Evolutionary conservation across 2,888 invertebrate species (phyloP), one percentile per base, ranked within the genome.

Genomic region (Eupelmus urozonus): DNA sequence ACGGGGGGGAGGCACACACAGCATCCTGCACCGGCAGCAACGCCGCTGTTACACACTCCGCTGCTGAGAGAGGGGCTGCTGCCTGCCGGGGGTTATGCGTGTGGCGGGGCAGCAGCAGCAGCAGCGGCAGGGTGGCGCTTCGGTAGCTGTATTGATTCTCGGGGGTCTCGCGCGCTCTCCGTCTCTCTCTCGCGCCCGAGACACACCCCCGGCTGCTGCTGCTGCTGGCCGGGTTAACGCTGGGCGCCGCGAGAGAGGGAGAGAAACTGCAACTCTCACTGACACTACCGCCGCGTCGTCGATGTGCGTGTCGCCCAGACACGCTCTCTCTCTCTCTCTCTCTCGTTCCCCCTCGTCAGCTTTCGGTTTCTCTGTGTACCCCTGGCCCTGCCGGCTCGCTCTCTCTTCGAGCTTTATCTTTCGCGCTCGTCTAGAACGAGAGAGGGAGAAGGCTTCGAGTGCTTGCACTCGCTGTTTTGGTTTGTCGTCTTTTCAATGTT

Each of bases 141-240:
- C 84, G 86, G 85, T 86, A 88, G 89, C 89, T 89, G 88, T 89
- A 89, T 88, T 88, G 88, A 89, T 89, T 89, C 87, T 87, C 86
- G 85, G 81, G 86, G 85, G 53, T 20, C 51, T 66, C 67, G 66
- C 67, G 72, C 65, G 65, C 67, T n/a, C n/a, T 62, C 59, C 9
- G 49, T 42, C 67, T 27, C 40, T 34, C 55, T 9, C 42, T 57
- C n/a, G 45, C n/a, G 25, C 34, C 2, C 23, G 57, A 72, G 79
- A 76, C 79, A 72, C 79, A 79, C 79, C 79, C 79, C 76, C 76
- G 63, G 67, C 62, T 29, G 34, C 42, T 51, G 29, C 63, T 27
- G n/a, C n/a, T n/a, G 59, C 18, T 70, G 71, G 66, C 76, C 75
- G 76, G 71, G 71, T 79, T 74, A 60, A 23, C 57, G 59, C 72